These are phyloP conservation scores for Romanogobio albipinnatus DNA, from an alignment of 2,113 vertebrate genomes.

Conservation along the genomic window DNA sequence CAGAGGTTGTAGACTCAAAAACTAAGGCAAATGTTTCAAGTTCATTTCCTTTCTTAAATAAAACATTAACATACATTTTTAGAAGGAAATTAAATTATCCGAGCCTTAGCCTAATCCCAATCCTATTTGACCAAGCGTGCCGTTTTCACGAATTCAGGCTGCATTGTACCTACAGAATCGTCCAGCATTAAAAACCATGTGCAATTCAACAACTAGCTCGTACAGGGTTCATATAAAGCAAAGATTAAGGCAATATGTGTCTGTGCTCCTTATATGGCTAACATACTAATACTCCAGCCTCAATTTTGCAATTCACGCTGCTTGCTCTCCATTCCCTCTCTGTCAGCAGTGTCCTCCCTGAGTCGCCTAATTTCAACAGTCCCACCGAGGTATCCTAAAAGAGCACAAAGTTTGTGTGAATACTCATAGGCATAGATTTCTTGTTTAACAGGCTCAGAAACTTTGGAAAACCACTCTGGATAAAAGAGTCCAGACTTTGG, in stretches of 20 bases:
- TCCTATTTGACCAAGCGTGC: constrained; percentile 23
- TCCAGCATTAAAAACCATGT: constrained; percentile 46
- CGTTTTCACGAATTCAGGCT: constrained; percentile 18
- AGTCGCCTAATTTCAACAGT: constrained; percentile 53
- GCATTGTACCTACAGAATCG: constrained; percentile 41
- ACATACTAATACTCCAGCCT: constrained; percentile 49
- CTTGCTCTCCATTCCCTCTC: constrained; percentile 43
- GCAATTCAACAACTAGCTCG: constrained; percentile 46
- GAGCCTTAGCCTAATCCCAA: constrained; percentile 40
- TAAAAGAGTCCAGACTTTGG: constrained; percentile 31
- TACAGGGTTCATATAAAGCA: constrained; percentile 57
- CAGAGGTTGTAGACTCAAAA: constrained; percentile 53
- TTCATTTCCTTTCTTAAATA: constrained; percentile 57
- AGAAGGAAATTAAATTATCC: constrained; percentile 32
- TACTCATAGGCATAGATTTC: constrained; percentile 34
- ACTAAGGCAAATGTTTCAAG: constrained; percentile 63
- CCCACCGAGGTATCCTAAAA: constrained; percentile 46
- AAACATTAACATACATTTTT: constrained; percentile 36
- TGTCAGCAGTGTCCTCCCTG: constrained; percentile 52
- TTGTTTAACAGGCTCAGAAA: constrained; percentile 31
- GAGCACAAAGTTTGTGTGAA: constrained; percentile 46
- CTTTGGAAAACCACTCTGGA: constrained; percentile 18
- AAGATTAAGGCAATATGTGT: constrained; percentile 62
- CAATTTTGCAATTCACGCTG: constrained; percentile 47
- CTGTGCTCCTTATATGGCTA: constrained; percentile 63